Base-by-base conservation (phyloP, 2,797 vertebrate species). In the Orestias chungarensis region DNA sequence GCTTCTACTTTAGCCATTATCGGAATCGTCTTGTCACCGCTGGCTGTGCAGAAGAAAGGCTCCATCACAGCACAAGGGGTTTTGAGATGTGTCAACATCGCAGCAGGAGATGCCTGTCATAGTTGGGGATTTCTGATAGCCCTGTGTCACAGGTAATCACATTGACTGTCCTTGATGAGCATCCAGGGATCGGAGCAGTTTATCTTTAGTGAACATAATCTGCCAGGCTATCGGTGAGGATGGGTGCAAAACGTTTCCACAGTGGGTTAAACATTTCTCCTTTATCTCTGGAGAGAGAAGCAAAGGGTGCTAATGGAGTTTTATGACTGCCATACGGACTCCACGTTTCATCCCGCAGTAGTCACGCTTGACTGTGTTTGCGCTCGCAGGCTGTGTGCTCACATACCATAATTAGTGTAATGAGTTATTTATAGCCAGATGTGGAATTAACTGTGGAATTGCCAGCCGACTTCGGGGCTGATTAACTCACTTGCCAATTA, bases 351-450 rank as follows among this genome's bases (percentile, higher is more conserved):
- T 78, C 78, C 83, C 83, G 69, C 86, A 75, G 76, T 70, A 69
- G 86, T 91, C 86, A 86, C 76, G 86, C 87, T 89, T 74, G 87
- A 89, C 82, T 90, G 81, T 88, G 84, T 90, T 88, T 89, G 84
- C 52, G 79, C 86, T 90, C 15, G 65, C 83, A 80, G 88, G 88
- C 86, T 87, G 84, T 85, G 87, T 83, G 88, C 86, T 87, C 88
- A 87, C 81, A 86, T 90, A 88, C 84, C 86, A 81, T 93, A 91
- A 93, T 93, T 93, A 92, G 91, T 82, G 79, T 93, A 92, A 93
- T 93, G 91, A 91, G 92, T 93, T 94, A 94, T 94, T 93, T 94
- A 93, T 93, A 94, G 90, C 82, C 74, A 83, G 88, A 93, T 90
- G 89, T 92, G 86, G 92, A 91, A 89, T 91, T 90, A 87, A 89